phyloP scores from a whole-genome alignment of 2,888 invertebrate species.

The Patella depressa region DNA sequence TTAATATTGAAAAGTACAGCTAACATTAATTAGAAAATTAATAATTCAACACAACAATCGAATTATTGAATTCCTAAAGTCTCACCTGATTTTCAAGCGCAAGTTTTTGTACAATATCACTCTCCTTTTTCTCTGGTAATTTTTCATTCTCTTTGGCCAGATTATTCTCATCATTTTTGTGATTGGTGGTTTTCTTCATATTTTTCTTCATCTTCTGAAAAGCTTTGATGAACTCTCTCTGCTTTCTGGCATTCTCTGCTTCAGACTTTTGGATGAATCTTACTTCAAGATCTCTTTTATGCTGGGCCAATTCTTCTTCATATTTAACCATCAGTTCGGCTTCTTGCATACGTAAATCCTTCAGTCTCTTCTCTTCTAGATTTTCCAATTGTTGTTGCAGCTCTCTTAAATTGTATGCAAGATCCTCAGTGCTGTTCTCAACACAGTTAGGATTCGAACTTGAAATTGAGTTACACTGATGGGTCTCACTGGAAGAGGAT shows the following conservation, averaged over 20 bases:
- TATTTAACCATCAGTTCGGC: constrained; percentile 45
- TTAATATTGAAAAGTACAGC: too few species aligned
- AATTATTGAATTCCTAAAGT: not conserved
- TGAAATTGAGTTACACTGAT: not conserved
- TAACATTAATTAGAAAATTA: too few species aligned
- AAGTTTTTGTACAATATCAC: constrained; percentile 44
- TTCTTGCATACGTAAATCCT: constrained; percentile 48
- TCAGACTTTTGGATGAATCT: constrained; percentile 48
- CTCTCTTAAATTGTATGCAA: constrained; percentile 29
- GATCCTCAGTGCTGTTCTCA: constrained; percentile 26
- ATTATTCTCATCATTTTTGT: too few species aligned
- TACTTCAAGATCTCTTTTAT: constrained; percentile 48
- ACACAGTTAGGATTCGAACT: not conserved
- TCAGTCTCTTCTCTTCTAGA: constrained; percentile 46
- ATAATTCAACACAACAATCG: too few species aligned
- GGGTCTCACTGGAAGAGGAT: not conserved
- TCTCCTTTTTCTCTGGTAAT: constrained; percentile 14
- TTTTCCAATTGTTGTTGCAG: constrained; percentile 44
- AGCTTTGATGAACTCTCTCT: constrained; percentile 60
- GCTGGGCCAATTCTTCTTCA: constrained; percentile 45
- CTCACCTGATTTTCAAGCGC: constrained; percentile 56
- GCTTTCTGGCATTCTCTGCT: constrained; percentile 51
- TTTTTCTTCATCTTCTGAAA: constrained; percentile 56
- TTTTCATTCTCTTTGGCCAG: too few species aligned
- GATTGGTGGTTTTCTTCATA: too few species aligned